Evolutionary conservation across 2,888 invertebrate genomes (phyloP), one percentile per base, ranked within the genome.

Genomic region (Scaptomyza cyrtandrae): DNA sequence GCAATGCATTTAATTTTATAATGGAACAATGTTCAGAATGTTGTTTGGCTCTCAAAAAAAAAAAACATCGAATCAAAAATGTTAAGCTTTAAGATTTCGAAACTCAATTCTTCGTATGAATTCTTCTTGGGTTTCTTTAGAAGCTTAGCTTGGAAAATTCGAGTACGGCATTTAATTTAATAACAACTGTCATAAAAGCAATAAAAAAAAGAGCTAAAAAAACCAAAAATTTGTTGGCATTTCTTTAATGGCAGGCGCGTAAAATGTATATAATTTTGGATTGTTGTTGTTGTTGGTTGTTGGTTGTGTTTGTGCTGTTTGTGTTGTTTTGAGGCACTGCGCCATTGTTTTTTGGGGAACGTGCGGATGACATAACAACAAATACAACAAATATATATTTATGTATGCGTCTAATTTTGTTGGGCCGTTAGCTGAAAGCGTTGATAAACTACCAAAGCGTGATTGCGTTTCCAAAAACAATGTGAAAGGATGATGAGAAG

Each of bases 371-470:
- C 71, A 75, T 75, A 75, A 75, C 48, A 33, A 6, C 48, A 33
- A 6, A 33, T 33, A 33, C 2, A 33, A 33, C 33, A 33, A 7
- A 9, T 33, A 53, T 37, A 43, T 24, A 43, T 48, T 11, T 29
- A 16, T 31, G 7, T 13, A 52, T 52, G 19, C 39, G 13, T 2
- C 13, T 35, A 13, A 3, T 35, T 11, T 11, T 24, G 4, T 45
- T 49, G 50, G 50, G 50, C 19, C 24, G 64, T 50, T 71, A 61
- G 49, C 61, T 68, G 46, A 48, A 71, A 58, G 56, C 62, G 59
- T 14, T 94, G 93, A 81, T 75, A 69, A 70, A 85, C 71, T 68
- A 71, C 44, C 65, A 78, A 57, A 68, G 78, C 86, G 86, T 83
- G 82, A 81, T 85, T 82, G 78, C 58, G 67, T 80, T 82, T 60